Base-by-base conservation (phyloP, 1,140 invertebrate species). In the Zophobas morio region DNA sequence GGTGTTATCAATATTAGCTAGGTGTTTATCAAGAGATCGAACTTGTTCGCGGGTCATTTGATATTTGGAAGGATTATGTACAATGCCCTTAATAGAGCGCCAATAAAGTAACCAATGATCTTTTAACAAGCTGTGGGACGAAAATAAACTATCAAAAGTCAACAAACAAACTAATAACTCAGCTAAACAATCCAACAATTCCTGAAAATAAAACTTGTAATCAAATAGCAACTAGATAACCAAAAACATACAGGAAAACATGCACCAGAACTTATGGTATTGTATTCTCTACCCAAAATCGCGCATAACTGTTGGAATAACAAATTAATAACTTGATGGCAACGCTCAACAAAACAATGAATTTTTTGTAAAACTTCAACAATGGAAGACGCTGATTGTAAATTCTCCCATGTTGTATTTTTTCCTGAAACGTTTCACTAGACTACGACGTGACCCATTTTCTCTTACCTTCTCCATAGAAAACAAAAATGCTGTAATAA, bases 31-130 rank as follows among this genome's bases (percentile, higher is more conserved):
- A 80, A 95, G 90, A 1, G 88, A 90, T 37, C 89, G 83, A 4
- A 95, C 84, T 77, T 90, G 89, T 3, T 90, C 87, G 54, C 88
- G 82, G 1, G 89, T 83, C 35, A 92, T 86, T 8, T 88, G 88
- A 84, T 93, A 93, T 81, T 92, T 90, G 0, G 84, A 82, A 33
- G 91, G 90, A 86, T 94, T 92, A 79, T 93, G 91, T 54, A 91
- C 88, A 1, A 94, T 90, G 20, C 91, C 91, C 72, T 90, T 90
- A 0, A 95, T 88, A 84, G 93, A 90, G 81, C 91, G 89, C 82
- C 91, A 88, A 80, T 95, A 95, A 1, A 90, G 86, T 8, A 89
- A 89, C 92, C 92, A 95, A 82, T 94, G 91, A 20, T 94, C 91
- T 72, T 90, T 85, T 1, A 95, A 85, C 32, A 32, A 20, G 0